Conservation (phyloP, 1,140 invertebrate genomes). For the Drosophila trapezifrons region DNA sequence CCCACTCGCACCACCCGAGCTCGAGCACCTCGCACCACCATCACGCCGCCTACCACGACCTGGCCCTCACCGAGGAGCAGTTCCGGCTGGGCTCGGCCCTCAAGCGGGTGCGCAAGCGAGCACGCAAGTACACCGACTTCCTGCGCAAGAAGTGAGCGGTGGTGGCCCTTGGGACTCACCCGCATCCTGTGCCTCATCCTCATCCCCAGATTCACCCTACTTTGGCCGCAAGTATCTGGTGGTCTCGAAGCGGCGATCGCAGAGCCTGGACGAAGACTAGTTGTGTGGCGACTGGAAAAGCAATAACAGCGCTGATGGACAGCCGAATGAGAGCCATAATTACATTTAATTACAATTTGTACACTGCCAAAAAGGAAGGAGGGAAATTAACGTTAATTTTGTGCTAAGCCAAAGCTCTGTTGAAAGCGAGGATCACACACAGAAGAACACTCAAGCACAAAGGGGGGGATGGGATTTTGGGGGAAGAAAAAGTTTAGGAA, state of each 20-base stretch:
- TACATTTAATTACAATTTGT: slow-evolving; percentile 71
- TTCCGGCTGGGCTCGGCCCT: slow-evolving; percentile 78
- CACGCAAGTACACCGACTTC: slow-evolving; percentile 83
- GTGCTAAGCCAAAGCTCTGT: slow-evolving; percentile 71
- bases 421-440: slow-evolving; percentile 45
- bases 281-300: slow-evolving; percentile 53
- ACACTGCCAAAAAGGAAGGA: slow-evolving; percentile 74
- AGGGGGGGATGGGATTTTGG: not conserved
- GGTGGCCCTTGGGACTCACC: slow-evolving; percentile 16
- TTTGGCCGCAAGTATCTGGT: slow-evolving; percentile 81
- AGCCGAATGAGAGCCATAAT: slow-evolving; percentile 33
- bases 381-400: slow-evolving; percentile 51
- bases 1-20: slow-evolving; percentile 41
- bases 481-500: not conserved
- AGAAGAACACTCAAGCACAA: slow-evolving; percentile 15
- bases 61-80: slow-evolving; percentile 58
- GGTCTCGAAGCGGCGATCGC: slow-evolving; percentile 70
- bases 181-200: slow-evolving; percentile 27
- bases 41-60: slow-evolving; percentile 9
- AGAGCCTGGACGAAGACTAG: slow-evolving; percentile 79
- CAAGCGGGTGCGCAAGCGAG: slow-evolving; percentile 81
- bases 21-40: slow-evolving; percentile 27
- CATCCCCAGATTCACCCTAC: slow-evolving; percentile 76
- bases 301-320: slow-evolving; percentile 56
- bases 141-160: slow-evolving; percentile 77